Percentiles rank a stretch among this genome's conserved stretches.
Conservation (phyloP, 1,140 invertebrate genomes). For the Hyles euphorbiae region DNA sequence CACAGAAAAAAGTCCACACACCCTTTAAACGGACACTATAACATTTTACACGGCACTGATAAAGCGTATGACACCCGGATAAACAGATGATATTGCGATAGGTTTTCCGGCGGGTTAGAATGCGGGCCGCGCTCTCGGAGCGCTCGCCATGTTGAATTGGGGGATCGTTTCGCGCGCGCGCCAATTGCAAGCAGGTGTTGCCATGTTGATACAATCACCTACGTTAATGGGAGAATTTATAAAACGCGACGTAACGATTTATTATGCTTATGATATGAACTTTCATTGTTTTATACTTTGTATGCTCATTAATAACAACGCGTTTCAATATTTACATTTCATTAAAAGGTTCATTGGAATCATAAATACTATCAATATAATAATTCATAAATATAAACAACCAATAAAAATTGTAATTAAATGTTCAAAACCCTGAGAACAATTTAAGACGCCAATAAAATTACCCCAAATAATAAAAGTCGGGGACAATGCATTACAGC, state of each 20-base stretch:
- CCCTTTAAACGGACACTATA: conserved; percentile 45
- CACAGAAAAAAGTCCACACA: conserved; percentile 42
- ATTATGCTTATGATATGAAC: too few species aligned
- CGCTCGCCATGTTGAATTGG: conserved; percentile 62
- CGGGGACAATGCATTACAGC: background rate
- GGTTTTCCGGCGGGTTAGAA: conserved; percentile 30
- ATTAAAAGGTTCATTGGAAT: too few species aligned
- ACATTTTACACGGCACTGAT: conserved; percentile 41
- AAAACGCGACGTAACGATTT: background rate
- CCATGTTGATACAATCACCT: conserved; percentile 16
- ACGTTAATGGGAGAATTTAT: conserved; percentile 4
- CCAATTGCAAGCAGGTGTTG: conserved; percentile 47
- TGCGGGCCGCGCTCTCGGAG: conserved; percentile 49
- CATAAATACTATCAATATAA: too few species aligned
- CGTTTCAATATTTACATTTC: too few species aligned
- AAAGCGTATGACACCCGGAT: background rate
- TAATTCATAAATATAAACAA: too few species aligned
- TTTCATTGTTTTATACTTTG: too few species aligned
- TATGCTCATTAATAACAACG: too few species aligned
- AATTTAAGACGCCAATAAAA: too few species aligned
- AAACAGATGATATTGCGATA: background rate
- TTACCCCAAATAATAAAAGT: background rate
- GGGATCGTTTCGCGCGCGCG: conserved; percentile 64
- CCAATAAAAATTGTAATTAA: too few species aligned
- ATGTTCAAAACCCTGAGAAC: too few species aligned